These are phyloP conservation scores for Lochmaea crataegi DNA, from an alignment of 2,888 invertebrate species.

Conservation along the genomic window DNA sequence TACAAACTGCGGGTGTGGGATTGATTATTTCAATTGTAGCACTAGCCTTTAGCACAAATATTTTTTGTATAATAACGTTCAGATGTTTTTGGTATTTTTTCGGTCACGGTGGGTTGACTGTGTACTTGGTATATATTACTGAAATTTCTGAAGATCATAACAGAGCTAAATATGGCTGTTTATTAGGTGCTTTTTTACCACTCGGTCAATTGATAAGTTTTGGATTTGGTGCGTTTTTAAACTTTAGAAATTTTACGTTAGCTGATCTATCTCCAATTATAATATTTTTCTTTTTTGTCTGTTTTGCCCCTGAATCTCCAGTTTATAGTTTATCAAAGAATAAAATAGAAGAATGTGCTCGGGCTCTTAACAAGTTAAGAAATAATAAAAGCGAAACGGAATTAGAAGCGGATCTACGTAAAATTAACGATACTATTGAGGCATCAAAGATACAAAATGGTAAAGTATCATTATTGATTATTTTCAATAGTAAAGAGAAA, in stretches of 20 bases:
- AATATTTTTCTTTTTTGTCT: not conserved
- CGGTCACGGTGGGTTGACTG: not conserved
- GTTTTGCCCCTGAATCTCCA: not conserved
- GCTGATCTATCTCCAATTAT: not conserved
- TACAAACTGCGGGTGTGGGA: not conserved
- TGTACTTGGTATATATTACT: not conserved
- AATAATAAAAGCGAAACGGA: not conserved
- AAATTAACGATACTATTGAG: not conserved
- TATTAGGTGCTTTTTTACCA: not conserved
- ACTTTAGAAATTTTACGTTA: not conserved
- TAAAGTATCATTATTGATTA: not conserved
- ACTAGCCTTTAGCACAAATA: not conserved
- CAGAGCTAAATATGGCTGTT: slow-evolving; percentile 3
- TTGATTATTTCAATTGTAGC: not conserved
- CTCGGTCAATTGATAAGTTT: not conserved
- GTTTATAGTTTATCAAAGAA: not conserved
- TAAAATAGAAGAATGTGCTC: not conserved
- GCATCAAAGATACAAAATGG: slow-evolving; percentile 51
- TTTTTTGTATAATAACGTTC: not conserved
- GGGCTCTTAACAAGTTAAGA: not conserved
- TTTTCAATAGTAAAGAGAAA: not conserved
- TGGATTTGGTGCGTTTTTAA: not conserved
- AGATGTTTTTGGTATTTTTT: not conserved
- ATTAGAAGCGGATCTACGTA: not conserved
- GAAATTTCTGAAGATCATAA: slow-evolving; percentile 1